Evolutionary conservation across 2,797 vertebrate species (phyloP).

Genomic region (Danio tinwini): DNA sequence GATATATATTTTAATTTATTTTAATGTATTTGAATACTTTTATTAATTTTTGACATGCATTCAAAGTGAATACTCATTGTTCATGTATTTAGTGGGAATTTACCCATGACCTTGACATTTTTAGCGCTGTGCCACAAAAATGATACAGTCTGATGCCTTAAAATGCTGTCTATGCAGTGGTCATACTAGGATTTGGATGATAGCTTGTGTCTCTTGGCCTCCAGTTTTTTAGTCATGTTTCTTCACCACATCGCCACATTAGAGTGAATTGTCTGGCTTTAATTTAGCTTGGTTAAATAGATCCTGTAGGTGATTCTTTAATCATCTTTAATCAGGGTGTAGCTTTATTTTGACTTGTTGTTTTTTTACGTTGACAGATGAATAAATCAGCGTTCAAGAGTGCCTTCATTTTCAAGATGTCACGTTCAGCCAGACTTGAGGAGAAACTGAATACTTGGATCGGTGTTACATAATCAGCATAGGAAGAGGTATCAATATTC

Average conservation of each 20-base stretch:
- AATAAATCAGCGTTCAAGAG: constrained; percentile 2
- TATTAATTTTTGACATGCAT: neutral
- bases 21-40: no score
- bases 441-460: constrained; percentile 7
- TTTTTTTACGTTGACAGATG: constrained; percentile 2
- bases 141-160: neutral
- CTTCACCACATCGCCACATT: neutral
- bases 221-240: neutral
- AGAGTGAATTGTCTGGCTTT: neutral
- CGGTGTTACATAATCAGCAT: constrained; percentile 6
- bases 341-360: constrained; percentile 9
- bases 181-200: neutral
- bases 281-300: constrained; percentile 31
- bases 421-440: constrained; percentile 3
- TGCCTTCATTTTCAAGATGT: neutral
- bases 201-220: neutral
- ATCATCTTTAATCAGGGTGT: constrained; percentile 11
- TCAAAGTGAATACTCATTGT: no score
- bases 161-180: neutral
- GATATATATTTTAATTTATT: no score
- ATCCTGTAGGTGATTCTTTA: constrained; percentile 39
- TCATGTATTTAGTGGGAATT: no score
- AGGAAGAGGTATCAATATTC: constrained; percentile 12
- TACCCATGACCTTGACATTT: no score
- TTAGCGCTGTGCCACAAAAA: no score